Conservation (phyloP, 2,113 vertebrate genomes). For the Acinonyx jubatus region DNA sequence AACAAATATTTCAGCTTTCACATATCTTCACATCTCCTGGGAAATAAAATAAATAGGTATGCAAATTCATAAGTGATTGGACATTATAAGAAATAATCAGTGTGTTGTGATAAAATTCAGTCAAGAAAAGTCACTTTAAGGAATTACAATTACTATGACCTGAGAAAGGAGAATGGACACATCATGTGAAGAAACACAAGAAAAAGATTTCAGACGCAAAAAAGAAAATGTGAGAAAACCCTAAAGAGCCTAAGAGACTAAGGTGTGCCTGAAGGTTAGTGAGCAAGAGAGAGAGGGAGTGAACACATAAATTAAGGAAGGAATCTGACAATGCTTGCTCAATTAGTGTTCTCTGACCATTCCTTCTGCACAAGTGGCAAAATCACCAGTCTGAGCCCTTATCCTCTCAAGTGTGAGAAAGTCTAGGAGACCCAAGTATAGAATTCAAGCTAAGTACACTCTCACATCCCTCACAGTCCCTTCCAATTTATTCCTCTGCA, state of each 20-base stretch:
- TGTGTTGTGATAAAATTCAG: not conserved
- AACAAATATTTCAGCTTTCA: not conserved
- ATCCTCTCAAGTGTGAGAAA: not conserved
- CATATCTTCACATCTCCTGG: not conserved
- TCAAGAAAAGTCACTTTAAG: not conserved
- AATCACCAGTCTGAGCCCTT: not conserved
- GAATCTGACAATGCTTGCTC: not conserved
- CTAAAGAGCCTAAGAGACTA: not conserved
- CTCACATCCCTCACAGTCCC: not conserved
- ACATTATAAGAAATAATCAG: not conserved
- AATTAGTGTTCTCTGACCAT: not conserved
- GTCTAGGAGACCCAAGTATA: not conserved
- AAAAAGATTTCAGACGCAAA: not conserved
- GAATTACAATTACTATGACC: not conserved
- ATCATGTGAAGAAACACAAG: not conserved
- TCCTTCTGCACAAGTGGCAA: not conserved
- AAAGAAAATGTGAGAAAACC: not conserved
- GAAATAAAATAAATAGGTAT: not conserved
- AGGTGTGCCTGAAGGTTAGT: not conserved
- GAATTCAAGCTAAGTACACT: not conserved
- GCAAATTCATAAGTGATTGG: not conserved
- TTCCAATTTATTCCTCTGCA: not conserved
- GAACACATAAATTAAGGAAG: not conserved
- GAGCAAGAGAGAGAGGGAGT: not conserved
- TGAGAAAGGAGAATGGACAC: not conserved